Percentiles rank a stretch among this genome's conserved stretches.
These are phyloP conservation scores for Biston betularia DNA, from an alignment of 2,888 invertebrate species.

Conservation along the genomic window DNA sequence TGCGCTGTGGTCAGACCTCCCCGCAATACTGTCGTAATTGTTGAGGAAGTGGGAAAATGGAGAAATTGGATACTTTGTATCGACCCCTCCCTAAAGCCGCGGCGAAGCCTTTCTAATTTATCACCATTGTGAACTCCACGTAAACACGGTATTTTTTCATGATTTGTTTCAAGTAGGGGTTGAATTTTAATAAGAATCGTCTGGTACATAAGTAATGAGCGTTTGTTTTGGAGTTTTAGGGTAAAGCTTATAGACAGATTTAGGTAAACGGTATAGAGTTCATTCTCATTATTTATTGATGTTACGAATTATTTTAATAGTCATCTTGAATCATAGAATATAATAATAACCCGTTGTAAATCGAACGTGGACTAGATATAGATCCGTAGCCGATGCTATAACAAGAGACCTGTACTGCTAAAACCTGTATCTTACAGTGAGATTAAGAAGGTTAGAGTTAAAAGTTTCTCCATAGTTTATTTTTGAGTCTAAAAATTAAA, in stretches of 20 bases:
- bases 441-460: too few species aligned
- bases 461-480: too few species aligned
- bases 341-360: neutral
- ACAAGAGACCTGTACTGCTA: too few species aligned
- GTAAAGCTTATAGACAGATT: neutral
- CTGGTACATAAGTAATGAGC: constrained; percentile 2
- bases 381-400: too few species aligned
- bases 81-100: constrained; percentile 53
- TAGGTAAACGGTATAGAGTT: constrained; percentile 3
- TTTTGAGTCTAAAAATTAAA: too few species aligned
- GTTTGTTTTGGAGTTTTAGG: constrained; percentile 15
- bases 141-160: constrained; percentile 53
- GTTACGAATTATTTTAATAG: neutral
- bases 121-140: constrained; percentile 61
- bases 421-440: too few species aligned
- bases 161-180: constrained; percentile 28
- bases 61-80: constrained; percentile 82
- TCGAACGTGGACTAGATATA: too few species aligned
- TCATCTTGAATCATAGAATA: neutral
- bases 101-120: constrained; percentile 78
- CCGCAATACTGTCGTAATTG: constrained; percentile 78
- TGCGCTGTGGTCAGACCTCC: constrained; percentile 69
- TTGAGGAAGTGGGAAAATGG: constrained; percentile 81
- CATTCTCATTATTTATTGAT: neutral
- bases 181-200: constrained; percentile 16